Evolutionary conservation across 2,888 invertebrate species (phyloP).

Genomic region (Cerceris rybyensis): DNA sequence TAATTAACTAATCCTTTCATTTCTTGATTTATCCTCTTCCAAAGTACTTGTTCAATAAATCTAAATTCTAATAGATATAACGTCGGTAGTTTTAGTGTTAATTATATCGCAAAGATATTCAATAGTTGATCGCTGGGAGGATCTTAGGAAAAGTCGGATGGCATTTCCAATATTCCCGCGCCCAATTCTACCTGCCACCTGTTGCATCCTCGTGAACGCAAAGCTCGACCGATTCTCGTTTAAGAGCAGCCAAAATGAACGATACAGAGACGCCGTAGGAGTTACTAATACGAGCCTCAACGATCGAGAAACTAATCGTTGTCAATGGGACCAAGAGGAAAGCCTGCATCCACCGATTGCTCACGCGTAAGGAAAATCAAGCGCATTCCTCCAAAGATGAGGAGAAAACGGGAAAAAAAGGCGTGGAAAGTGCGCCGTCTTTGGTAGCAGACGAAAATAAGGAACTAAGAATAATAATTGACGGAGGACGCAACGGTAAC

Average conservation of each 20-base stretch:
- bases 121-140: not conserved
- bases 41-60: no score
- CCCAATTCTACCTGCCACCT: constrained; percentile 40
- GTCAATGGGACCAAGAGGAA: not conserved
- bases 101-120: no score
- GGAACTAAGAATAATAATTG: constrained; percentile 68
- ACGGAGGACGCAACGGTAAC: constrained; percentile 55
- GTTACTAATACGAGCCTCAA: not conserved
- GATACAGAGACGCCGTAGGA: not conserved
- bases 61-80: no score
- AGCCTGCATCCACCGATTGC: not conserved
- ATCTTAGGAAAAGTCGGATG: not conserved
- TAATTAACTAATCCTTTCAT: no score
- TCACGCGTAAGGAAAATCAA: not conserved
- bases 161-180: not conserved
- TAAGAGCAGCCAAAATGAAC: not conserved
- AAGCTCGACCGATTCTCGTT: constrained; percentile 9
- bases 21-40: no score
- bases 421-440: constrained; percentile 35
- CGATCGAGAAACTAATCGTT: not conserved
- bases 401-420: no score
- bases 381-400: constrained; percentile 4
- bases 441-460: constrained; percentile 58
- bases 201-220: constrained; percentile 37
- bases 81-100: no score